Evolutionary conservation across 2,113 vertebrate genomes (phyloP).

Genomic region (Blennius ocellaris): DNA sequence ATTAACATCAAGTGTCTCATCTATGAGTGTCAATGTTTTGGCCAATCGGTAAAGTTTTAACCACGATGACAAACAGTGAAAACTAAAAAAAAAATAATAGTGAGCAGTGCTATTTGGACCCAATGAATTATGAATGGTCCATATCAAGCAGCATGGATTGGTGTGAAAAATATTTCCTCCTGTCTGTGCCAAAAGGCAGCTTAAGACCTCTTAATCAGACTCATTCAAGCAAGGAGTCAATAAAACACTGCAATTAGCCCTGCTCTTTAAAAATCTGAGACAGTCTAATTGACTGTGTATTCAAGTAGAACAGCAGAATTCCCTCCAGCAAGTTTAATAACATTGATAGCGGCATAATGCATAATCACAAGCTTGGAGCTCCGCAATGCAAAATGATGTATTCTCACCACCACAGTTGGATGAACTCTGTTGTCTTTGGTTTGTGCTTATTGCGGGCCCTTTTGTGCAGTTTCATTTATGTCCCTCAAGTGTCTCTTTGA

Average conservation of each 20-base stretch:
- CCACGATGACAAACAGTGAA: background rate
- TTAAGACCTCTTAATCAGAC: slow-evolving; percentile 64
- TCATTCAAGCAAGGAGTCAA: slow-evolving; percentile 74
- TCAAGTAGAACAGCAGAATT: slow-evolving; percentile 65
- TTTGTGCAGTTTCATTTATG: slow-evolving; percentile 43
- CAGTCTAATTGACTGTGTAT: slow-evolving; percentile 74
- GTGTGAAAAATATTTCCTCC: slow-evolving; percentile 55
- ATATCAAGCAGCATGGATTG: slow-evolving; percentile 45
- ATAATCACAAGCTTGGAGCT: slow-evolving; percentile 35
- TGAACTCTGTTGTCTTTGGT: slow-evolving; percentile 21
- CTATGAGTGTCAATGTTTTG: background rate
- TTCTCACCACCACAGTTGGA: slow-evolving; percentile 11
- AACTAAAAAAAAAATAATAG: too few species aligned
- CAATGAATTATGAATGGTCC: slow-evolving; percentile 27
- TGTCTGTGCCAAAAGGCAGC: slow-evolving; percentile 52
- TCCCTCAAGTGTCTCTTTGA: slow-evolving; percentile 61
- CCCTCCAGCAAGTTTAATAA: slow-evolving; percentile 53
- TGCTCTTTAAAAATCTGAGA: slow-evolving; percentile 57
- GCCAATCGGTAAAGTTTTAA: background rate
- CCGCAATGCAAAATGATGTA: slow-evolving; percentile 38
- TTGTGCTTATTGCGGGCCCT: slow-evolving; percentile 23
- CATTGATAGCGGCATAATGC: slow-evolving; percentile 50
- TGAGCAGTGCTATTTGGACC: slow-evolving; percentile 18
- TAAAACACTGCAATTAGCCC: slow-evolving; percentile 53
- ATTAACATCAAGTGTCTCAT: background rate